Conservation (phyloP, 2,888 invertebrate species). For the Lymantria monacha region DNA sequence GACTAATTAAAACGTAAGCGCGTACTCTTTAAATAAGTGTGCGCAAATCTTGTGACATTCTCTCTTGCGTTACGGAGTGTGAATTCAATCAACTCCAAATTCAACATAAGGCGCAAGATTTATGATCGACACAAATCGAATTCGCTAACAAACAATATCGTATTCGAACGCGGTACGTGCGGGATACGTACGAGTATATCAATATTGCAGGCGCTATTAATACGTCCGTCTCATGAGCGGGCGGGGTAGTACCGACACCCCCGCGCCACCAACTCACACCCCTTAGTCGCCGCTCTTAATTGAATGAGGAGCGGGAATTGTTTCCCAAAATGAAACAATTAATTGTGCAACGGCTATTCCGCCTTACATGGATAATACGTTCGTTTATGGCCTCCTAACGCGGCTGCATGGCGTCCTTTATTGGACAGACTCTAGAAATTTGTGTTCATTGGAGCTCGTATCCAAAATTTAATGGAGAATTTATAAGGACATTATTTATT, state of each 20-base stretch:
- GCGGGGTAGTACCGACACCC: constrained; percentile 48
- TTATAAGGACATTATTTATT: constrained; percentile 76
- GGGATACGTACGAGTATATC: constrained; percentile 79
- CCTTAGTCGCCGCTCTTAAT: constrained; percentile 80
- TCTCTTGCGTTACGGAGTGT: constrained; percentile 54
- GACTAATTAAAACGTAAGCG: constrained; percentile 54
- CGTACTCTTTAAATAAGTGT: constrained; percentile 33
- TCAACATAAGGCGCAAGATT: constrained; percentile 81
- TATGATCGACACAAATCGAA: constrained; percentile 82
- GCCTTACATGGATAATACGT: constrained; percentile 83
- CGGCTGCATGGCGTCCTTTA: constrained; percentile 81
- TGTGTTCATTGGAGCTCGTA: constrained; percentile 80
- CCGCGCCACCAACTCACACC: constrained; percentile 45
- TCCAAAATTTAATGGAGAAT: constrained; percentile 80
- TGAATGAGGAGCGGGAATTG: constrained; percentile 83
- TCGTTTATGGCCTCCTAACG: constrained; percentile 82
- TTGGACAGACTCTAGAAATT: constrained; percentile 81
- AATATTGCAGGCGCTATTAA: constrained; percentile 83
- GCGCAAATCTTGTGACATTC: constrained; percentile 19
- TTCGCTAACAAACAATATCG: constrained; percentile 82
- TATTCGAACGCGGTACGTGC: constrained; percentile 73
- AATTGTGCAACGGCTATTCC: constrained; percentile 83
- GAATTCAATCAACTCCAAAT: constrained; percentile 76
- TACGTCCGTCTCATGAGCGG: constrained; percentile 81
- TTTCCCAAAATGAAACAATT: constrained; percentile 83